Evolutionary conservation across 2,113 vertebrate species (phyloP).

Genomic region (Chauna torquata): DNA sequence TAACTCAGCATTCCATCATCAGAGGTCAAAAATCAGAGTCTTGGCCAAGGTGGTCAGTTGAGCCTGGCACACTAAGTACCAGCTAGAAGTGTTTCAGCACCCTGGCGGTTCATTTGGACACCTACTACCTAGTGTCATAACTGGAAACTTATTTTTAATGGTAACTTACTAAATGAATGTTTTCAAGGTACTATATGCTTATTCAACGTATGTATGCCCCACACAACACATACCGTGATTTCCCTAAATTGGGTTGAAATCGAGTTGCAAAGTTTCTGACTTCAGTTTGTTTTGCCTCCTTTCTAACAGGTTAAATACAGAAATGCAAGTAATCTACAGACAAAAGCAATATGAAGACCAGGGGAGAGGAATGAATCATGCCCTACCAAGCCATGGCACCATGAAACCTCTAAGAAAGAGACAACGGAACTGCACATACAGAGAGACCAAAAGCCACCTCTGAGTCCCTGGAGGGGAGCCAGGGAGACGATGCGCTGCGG

Average conservation of each 20-base stretch:
- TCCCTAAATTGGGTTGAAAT: not conserved
- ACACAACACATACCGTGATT: not conserved
- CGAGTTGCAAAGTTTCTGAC: not conserved
- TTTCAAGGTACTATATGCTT: fast-evolving
- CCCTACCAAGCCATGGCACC: not conserved
- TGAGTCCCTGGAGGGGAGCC: no score
- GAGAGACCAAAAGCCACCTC: not conserved
- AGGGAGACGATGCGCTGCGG: no score
- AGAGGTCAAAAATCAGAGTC: not conserved
- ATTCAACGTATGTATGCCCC: not conserved
- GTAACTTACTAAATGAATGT: fast-evolving
- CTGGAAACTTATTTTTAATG: not conserved
- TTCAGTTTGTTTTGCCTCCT: not conserved
- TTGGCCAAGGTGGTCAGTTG: not conserved
- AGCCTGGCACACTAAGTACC: not conserved
- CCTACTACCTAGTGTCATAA: not conserved
- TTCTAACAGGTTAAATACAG: not conserved
- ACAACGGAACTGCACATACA: not conserved
- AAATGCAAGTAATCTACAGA: not conserved
- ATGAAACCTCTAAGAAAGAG: no score
- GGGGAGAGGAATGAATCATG: no score
- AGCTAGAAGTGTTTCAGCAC: not conserved
- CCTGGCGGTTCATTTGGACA: fast-evolving
- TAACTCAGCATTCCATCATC: not conserved
- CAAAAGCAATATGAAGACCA: not conserved